Conservation (phyloP, 2,113 vertebrate genomes). For the Siphamia tubifer region DNA sequence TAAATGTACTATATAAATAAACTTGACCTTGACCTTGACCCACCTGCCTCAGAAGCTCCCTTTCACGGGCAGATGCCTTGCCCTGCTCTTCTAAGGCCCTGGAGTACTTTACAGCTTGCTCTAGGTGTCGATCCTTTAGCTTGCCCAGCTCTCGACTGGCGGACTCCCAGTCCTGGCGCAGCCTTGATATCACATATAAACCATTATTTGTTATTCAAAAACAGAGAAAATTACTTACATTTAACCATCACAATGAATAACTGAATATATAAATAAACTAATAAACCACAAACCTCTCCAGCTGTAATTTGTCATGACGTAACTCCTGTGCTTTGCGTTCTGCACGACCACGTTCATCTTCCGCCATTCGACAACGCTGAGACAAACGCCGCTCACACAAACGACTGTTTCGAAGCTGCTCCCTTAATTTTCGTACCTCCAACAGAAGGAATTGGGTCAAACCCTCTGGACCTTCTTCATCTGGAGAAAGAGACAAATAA, state of each 20-base stretch:
- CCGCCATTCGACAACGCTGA: slow-evolving; percentile 84
- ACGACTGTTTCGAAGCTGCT: slow-evolving; percentile 85
- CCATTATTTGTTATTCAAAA: neutral
- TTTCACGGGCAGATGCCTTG: slow-evolving; percentile 81
- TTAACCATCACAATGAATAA: too few species aligned
- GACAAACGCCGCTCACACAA: slow-evolving; percentile 87
- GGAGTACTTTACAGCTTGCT: slow-evolving; percentile 91
- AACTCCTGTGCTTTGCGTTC: slow-evolving; percentile 85
- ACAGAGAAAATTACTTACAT: too few species aligned
- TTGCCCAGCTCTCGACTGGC: slow-evolving; percentile 86
- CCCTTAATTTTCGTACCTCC: slow-evolving; percentile 88
- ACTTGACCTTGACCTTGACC: neutral
- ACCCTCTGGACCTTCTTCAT: slow-evolving; percentile 93
- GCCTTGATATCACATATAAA: slow-evolving; percentile 51
- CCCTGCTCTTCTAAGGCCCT: slow-evolving; percentile 90
- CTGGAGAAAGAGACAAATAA: slow-evolving; percentile 50
- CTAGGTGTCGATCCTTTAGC: slow-evolving; percentile 91
- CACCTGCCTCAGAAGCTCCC: slow-evolving; percentile 89
- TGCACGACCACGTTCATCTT: slow-evolving; percentile 85
- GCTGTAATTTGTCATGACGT: slow-evolving; percentile 82
- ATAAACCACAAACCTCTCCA: slow-evolving; percentile 73
- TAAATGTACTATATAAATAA: too few species aligned
- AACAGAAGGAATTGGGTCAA: slow-evolving; percentile 95
- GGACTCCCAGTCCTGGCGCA: slow-evolving; percentile 89
- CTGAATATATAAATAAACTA: neutral